phyloP scores from a whole-genome alignment of 2,113 vertebrate species.

The Fregetta grallaria region DNA sequence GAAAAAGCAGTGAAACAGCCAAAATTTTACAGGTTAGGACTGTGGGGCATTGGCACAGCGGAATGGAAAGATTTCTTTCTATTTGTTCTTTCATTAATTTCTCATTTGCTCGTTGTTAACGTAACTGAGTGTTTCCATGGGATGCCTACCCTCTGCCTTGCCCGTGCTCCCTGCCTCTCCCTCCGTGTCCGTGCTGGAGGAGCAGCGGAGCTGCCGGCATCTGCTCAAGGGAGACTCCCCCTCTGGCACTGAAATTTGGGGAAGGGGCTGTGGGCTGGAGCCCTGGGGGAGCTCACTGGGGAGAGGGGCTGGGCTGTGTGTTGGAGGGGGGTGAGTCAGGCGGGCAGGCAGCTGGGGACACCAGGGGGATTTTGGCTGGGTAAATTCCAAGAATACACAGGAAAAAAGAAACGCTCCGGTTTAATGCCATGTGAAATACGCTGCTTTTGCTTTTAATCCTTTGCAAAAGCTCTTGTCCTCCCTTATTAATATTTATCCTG shows the following conservation, averaged over 20 bases:
- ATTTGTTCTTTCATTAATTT: background rate
- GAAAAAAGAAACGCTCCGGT: background rate
- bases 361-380: background rate
- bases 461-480: background rate
- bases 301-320: background rate
- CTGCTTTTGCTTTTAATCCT: background rate
- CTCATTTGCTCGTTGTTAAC: background rate
- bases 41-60: background rate
- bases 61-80: background rate
- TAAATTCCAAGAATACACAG: background rate
- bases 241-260: background rate
- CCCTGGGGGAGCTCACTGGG: background rate
- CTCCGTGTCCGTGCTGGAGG: fast-evolving
- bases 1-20: background rate
- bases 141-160: background rate
- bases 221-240: background rate
- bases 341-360: background rate
- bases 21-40: background rate
- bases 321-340: background rate
- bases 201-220: fast-evolving
- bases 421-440: background rate
- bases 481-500: background rate
- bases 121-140: too few relatives aligned
- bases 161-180: background rate
- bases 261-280: background rate